Evolutionary conservation across 2,888 invertebrate species (phyloP).

Genomic region (Gerris lacustris): DNA sequence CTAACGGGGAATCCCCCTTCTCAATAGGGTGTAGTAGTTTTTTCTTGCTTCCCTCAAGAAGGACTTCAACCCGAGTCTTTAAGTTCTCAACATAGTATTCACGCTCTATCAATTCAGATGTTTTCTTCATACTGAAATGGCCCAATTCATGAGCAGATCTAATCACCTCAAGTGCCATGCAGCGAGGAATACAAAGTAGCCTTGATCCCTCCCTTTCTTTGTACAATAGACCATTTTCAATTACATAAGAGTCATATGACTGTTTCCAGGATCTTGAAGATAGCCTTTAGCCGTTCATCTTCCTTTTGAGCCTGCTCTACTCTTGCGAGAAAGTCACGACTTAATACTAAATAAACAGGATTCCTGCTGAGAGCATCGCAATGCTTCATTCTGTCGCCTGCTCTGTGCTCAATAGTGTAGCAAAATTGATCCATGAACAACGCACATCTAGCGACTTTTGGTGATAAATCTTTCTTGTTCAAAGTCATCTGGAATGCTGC

Average conservation of each 20-base stretch:
- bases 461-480: constrained; percentile 2
- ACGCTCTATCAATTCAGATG: background rate
- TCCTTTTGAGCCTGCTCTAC: background rate
- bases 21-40: constrained; percentile 2
- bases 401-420: constrained; percentile 10
- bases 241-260: background rate
- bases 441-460: background rate
- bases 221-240: constrained; percentile 12
- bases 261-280: background rate
- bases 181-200: constrained; percentile 3
- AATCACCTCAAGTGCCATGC: constrained; percentile 6
- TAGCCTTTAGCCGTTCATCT: background rate
- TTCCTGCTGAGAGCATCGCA: constrained; percentile 9
- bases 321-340: too few relatives aligned
- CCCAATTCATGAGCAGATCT: constrained; percentile 9
- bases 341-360: background rate
- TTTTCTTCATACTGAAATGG: constrained; percentile 11
- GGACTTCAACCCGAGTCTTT: background rate
- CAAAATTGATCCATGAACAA: constrained; percentile 4
- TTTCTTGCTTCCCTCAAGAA: background rate
- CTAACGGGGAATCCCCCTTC: constrained; percentile 10
- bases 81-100: constrained; percentile 7
- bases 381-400: constrained; percentile 9
- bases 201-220: background rate
- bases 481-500: constrained; percentile 6